Percentiles rank a stretch among this genome's conserved stretches.
Evolutionary conservation across 2,888 invertebrate genomes (phyloP).

Genomic region (Argynnis bischoffii): DNA sequence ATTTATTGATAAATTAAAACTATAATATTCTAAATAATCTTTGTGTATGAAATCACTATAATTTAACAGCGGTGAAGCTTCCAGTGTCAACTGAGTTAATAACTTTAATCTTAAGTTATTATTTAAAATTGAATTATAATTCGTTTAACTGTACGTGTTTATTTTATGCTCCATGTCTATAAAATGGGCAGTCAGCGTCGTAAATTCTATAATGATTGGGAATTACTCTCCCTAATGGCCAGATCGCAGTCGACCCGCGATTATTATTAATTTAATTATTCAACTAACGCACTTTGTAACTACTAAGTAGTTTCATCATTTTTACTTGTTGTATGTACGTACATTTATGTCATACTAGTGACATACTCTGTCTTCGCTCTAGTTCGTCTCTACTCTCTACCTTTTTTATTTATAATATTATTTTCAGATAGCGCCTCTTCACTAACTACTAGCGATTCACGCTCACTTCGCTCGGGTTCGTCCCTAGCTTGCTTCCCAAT

Average conservation of each 20-base stretch:
- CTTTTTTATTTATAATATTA: no score
- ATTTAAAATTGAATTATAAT: slow-evolving; percentile 3
- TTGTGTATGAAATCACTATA: no score
- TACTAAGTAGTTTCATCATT: background rate
- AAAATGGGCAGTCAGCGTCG: slow-evolving; percentile 18
- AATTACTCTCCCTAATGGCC: slow-evolving; percentile 30
- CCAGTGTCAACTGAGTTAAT: background rate
- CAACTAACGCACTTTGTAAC: background rate
- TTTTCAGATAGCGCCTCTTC: no score
- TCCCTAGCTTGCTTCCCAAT: no score
- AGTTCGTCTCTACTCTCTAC: no score
- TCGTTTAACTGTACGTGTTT: slow-evolving; percentile 12
- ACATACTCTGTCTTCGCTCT: no score
- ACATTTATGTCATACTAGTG: no score
- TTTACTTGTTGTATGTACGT: background rate
- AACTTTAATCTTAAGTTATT: background rate
- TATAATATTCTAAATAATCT: no score
- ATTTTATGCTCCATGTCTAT: background rate
- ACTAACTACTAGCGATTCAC: no score
- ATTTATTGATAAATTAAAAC: no score
- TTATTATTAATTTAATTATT: slow-evolving; percentile 13
- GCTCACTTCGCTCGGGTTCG: no score
- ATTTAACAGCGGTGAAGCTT: background rate
- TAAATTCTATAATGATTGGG: slow-evolving; percentile 26
- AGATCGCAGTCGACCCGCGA: slow-evolving; percentile 9